Evolutionary conservation across 2,888 invertebrate species (phyloP), one percentile per base, ranked within the genome.

Genomic region (Chrysolina haemoptera): DNA sequence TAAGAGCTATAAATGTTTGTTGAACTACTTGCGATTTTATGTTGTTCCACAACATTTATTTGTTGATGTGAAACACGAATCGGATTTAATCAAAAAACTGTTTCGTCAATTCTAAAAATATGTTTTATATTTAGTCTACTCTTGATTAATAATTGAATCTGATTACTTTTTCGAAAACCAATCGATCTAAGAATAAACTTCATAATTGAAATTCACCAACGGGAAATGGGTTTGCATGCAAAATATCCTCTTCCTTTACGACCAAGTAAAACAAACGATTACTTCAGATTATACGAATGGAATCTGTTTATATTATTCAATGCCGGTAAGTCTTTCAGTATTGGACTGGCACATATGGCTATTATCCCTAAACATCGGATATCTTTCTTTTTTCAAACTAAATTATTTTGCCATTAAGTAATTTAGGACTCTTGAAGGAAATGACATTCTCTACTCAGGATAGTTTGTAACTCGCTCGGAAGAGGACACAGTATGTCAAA

Each of bases 251-350:
- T 55, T 35, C 35, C 53, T 53, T 12, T 53, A 10, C 27, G 12
- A 59, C 0, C 27, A 14, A 59, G 35, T 59, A 27, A 59, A 59
- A 59, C 27, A n/a, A 59, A 59, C 27, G 22, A 59, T 12, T 59
- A 35, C 9, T 50, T 6, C n/a, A 8, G n/a, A 27, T 8, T 9
- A 5, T 14, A 59, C 16, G 27, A 0, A n/a, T 14, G 35, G n/a
- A 59, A 27, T 14, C n/a, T 22, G 59, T 22, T 59, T 27, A 59
- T 35, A 59, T n/a, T 16, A 27, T 59, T 59, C n/a, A 9, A 27
- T 59, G 12, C 8, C 9, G 50, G 1, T 50, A 6, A 22, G 14
- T 1, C 35, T 59, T n/a, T 6, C 4, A 59, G 27, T 27, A n/a
- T 27, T 22, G 27, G 27, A 27, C n/a, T 27, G 27, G 35, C 27